Conservation (phyloP, 2,888 invertebrate species). For the Drosophila monieri region DNA sequence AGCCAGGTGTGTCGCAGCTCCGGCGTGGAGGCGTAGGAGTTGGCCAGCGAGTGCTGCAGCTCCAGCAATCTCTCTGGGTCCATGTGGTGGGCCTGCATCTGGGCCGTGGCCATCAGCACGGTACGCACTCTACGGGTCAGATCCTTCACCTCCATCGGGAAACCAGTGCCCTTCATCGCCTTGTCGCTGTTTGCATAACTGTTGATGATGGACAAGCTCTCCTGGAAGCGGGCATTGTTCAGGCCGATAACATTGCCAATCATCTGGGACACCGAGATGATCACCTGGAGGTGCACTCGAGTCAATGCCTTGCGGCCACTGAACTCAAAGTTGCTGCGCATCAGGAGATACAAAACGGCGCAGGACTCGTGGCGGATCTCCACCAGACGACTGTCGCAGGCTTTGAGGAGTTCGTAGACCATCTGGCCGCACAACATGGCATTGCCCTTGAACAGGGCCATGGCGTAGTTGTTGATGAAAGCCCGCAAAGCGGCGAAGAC, state of each 20-base stretch:
- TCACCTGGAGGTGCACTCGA: slow-evolving; percentile 95
- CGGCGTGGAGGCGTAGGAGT: slow-evolving; percentile 97
- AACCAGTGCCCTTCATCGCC: slow-evolving; percentile 96
- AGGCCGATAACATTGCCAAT: slow-evolving; percentile 95
- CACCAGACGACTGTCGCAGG: slow-evolving; percentile 94
- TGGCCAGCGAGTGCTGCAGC: slow-evolving; percentile 95
- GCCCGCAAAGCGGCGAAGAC: slow-evolving; percentile 95
- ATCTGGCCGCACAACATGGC: slow-evolving; percentile 92
- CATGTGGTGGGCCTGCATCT: slow-evolving; percentile 94
- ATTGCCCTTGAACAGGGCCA: slow-evolving; percentile 93
- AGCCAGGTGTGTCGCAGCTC: slow-evolving; percentile 97
- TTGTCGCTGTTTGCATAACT: slow-evolving; percentile 97
- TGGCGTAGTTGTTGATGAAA: slow-evolving; percentile 95
- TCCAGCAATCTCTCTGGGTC: slow-evolving; percentile 97
- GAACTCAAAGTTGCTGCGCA: slow-evolving; percentile 97
- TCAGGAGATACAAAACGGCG: slow-evolving; percentile 94
- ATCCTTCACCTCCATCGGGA: slow-evolving; percentile 96
- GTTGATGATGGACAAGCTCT: slow-evolving; percentile 95
- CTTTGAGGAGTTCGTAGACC: slow-evolving; percentile 91
- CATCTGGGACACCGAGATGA: slow-evolving; percentile 97
- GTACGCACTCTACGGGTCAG: slow-evolving; percentile 96
- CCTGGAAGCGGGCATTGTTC: slow-evolving; percentile 97
- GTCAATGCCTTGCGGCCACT: slow-evolving; percentile 92
- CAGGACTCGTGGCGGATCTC: slow-evolving; percentile 95
- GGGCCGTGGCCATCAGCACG: slow-evolving; percentile 96